Base-by-base conservation (phyloP, 2,888 invertebrate species). In the Andrena camellia region DNA sequence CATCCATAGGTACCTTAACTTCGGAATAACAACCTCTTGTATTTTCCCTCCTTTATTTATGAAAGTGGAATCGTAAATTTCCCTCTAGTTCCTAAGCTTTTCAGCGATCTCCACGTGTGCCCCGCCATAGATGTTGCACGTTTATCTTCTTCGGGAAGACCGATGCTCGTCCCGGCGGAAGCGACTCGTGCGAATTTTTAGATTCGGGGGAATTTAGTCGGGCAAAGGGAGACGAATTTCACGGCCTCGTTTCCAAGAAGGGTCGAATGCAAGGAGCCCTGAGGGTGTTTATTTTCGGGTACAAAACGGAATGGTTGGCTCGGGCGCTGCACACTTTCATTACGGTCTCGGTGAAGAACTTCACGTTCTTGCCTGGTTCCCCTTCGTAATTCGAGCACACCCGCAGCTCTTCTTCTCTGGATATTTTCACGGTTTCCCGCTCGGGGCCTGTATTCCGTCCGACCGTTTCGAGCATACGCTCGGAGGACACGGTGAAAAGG, bases 381-480 rank as follows among this genome's bases (percentile, higher is more conserved):
- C 10, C 29, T 7, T n/a, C 23, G 90, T 89, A 89, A 88, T 54
- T 80, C 78, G 88, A 90, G 86, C 76, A 68, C 75, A 59, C 50
- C 54, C 33, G 75, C 62, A 50, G 69, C 59, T 69, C 48, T 50
- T 35, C 42, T 42, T 42, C 35, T 42, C n/a, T 26, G 62, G 29
- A 31, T 68, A 33, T 59, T 81, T 85, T 75, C 83, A 85, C 67
- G 64, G 62, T 78, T 54, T 86, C 54, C 78, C 81, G 62, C 48
- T 68, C 54, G 71, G 70, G 69, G 71, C 73, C 81, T 72, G 82
- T 70, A 68, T 77, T 20, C 63, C 59, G 63, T 70, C 73, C 66
- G 52, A 64, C 59, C 67, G n/a, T 42, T 64, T 71, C 50, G 35
- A 66, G 63, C 77, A 64, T 63, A 71, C 67, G 62, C 52, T 50